Base-by-base conservation (phyloP, 2,888 invertebrate species). In the Nephrotoma appendiculata region DNA sequence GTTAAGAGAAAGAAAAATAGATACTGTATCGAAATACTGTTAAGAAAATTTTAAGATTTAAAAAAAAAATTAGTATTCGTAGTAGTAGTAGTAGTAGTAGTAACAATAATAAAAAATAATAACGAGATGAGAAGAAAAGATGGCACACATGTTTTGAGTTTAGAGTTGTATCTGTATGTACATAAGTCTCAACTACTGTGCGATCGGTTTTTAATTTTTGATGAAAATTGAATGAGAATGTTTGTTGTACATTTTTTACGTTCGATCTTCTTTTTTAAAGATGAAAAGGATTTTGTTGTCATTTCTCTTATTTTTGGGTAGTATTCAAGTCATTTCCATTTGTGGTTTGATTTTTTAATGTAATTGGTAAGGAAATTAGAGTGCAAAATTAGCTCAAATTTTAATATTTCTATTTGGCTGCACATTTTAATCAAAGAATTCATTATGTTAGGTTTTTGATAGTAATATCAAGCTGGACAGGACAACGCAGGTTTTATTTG, bases 151-250 rank as follows among this genome's bases (percentile, higher is more conserved):
- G 84, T 84, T 84, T 84, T 71, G 31, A 31, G 71, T 71, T 71
- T 71, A 71, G 31, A 71, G 71, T 71, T 71, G 71, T 31, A 31
- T 31, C 31, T 31, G 31, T 31, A 31, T 31, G 31, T 31, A 31
- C 31, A 31, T 31, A 31, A 31, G 31, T 31, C 31, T 31, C 31
- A 71, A 71, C 71, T 71, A 43, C 43, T 84, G 84, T 84, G 43
- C 15, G 84, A 42, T 84, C 42, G 7, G 41, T 84, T 84, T 42
- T 41, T 84, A 42, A 43, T 41, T 84, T 84, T 84, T 84, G 84
- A 84, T 84, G 84, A 84, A 84, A 84, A 84, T 84, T 84, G 84
- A 84, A 84, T 42, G 43, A n/a, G 84, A 84, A 42, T 12, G 84
- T 84, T 84, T 84, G 71, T 71, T 71, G 71, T 31, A 71, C 71